A percentile compares a stretch with the other conserved stretches of the same genome.
Evolutionary conservation across 2,888 invertebrate genomes (phyloP).

Genomic region (Hirtodrosophila histrioides): DNA sequence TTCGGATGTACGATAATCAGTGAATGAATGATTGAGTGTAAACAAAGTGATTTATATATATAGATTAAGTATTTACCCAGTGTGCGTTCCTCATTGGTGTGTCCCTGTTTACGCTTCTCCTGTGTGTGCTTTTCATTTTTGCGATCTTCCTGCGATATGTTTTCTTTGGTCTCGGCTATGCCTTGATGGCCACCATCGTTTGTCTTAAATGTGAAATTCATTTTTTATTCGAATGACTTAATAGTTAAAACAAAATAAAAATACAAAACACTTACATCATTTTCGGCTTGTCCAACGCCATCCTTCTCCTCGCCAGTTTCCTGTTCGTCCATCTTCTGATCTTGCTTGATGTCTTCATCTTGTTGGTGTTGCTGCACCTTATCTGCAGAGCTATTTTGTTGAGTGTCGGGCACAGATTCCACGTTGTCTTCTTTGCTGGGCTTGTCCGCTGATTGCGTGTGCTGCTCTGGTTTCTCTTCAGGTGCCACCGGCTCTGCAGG

Average conservation of each 20-base stretch:
- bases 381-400: constrained; percentile 82
- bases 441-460: constrained; percentile 82
- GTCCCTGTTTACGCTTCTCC: constrained; percentile 90
- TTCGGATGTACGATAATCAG: too few relatives aligned
- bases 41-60: too few relatives aligned
- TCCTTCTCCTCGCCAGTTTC: constrained; percentile 86
- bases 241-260: too few relatives aligned
- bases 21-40: too few relatives aligned
- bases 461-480: constrained; percentile 83
- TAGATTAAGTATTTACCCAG: constrained; percentile 83
- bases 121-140: constrained; percentile 83
- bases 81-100: constrained; percentile 90
- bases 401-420: constrained; percentile 82
- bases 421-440: constrained; percentile 83
- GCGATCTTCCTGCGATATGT: constrained; percentile 82
- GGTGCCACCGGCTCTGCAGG: constrained; percentile 86
- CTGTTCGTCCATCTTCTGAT: constrained; percentile 85
- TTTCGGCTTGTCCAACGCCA: constrained; percentile 90
- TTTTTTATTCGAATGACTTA: too few relatives aligned
- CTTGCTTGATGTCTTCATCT: constrained; percentile 83
- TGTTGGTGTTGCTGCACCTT: constrained; percentile 84
- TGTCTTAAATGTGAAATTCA: constrained; percentile 46
- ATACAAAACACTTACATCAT: constrained; percentile 85
- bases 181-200: constrained; percentile 89
- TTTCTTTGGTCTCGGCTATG: constrained; percentile 83